Percentiles rank a stretch among this genome's conserved stretches.
Conservation (phyloP, 2,888 invertebrate genomes). For the Pachydiplax longipennis region DNA sequence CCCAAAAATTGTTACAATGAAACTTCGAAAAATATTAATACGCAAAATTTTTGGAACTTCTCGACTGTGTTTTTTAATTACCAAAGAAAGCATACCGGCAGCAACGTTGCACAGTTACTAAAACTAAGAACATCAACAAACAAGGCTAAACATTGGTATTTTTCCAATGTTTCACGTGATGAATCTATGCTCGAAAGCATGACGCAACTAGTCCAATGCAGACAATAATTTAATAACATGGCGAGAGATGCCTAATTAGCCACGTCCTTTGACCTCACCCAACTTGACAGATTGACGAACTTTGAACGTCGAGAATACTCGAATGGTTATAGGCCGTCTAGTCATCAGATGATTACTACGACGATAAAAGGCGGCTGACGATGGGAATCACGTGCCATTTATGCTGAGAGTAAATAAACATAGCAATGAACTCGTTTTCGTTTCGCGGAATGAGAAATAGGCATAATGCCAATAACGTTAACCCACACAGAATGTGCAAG, state of each 20-base stretch:
- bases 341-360: background rate
- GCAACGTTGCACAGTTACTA: no score
- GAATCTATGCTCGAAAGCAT: no score
- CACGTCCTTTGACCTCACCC: background rate
- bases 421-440: background rate
- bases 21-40: no score
- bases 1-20: no score
- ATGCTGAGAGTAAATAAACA: background rate
- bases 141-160: no score
- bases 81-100: no score
- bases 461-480: background rate
- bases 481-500: background rate
- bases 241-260: background rate
- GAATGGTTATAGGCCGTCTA: background rate
- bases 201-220: no score
- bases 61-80: no score
- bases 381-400: background rate
- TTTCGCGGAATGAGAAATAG: background rate
- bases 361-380: background rate
- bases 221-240: background rate
- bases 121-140: no score
- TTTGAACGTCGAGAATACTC: background rate
- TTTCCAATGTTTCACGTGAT: no score
- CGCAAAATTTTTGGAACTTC: no score
- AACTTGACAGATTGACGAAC: background rate